These are phyloP conservation scores for Drosophila melanica DNA, from an alignment of 1,140 invertebrate species.

Conservation along the genomic window DNA sequence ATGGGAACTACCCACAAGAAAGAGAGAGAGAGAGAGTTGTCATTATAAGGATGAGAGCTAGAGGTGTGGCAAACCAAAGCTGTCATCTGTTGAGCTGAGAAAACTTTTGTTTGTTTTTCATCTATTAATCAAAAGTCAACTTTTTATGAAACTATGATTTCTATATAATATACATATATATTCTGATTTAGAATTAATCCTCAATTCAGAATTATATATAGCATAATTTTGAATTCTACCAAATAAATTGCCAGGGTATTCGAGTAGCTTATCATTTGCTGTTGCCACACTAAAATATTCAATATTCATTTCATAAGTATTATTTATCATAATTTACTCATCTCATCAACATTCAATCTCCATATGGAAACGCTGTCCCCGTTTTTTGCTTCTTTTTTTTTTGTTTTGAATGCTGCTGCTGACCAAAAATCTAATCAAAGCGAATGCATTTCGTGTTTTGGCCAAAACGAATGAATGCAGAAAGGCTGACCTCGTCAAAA, in stretches of 20 bases:
- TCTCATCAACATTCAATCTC: slow-evolving; percentile 24
- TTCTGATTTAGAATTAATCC: too few relatives aligned
- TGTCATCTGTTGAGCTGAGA: background rate
- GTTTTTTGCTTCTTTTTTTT: slow-evolving; percentile 1
- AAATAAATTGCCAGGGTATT: slow-evolving; percentile 1
- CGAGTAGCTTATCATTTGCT: background rate
- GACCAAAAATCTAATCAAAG: slow-evolving; percentile 70
- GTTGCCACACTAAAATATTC: background rate
- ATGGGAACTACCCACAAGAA: slow-evolving; percentile 23
- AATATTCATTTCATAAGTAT: slow-evolving; percentile 34
- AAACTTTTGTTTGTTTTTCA: background rate
- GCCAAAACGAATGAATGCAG: slow-evolving; percentile 17
- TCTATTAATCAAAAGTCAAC: background rate
- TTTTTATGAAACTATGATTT: background rate
- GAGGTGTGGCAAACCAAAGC: background rate
- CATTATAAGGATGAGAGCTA: background rate
- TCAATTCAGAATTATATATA: too few relatives aligned
- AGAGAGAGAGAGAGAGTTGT: background rate
- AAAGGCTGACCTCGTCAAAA: slow-evolving; percentile 51
- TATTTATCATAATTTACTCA: slow-evolving; percentile 30
- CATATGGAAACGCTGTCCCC: background rate
- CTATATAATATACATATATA: too few relatives aligned
- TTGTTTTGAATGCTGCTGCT: too few relatives aligned
- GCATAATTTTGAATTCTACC: background rate
- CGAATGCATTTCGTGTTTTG: slow-evolving; percentile 54